Conservation (phyloP, 2,888 invertebrate species). For the Eupeodes luniger region DNA sequence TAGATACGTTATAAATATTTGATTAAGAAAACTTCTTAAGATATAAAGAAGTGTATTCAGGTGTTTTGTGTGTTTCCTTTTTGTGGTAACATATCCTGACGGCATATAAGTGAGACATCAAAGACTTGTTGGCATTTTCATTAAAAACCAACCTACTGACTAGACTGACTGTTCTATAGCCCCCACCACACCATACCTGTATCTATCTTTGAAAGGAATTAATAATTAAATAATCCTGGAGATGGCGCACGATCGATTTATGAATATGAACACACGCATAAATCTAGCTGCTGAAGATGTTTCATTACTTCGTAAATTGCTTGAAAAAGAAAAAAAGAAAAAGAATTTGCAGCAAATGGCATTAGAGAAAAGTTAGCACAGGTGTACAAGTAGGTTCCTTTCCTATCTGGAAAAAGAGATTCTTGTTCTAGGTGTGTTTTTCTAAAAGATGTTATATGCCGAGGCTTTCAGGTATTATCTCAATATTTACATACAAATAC, state of each 20-base stretch:
- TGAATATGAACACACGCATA: constrained; percentile 14
- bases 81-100: neutral
- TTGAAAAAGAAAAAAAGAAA: neutral
- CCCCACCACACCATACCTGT: too few relatives aligned
- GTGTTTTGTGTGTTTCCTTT: neutral
- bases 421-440: too few relatives aligned
- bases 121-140: constrained; percentile 41
- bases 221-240: constrained; percentile 55
- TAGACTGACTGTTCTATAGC: too few relatives aligned
- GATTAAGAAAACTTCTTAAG: constrained; percentile 9
- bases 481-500: too few relatives aligned
- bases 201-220: constrained; percentile 18
- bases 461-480: too few relatives aligned
- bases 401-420: too few relatives aligned
- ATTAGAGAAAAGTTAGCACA: neutral
- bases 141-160: neutral
- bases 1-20: constrained; percentile 27
- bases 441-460: neutral
- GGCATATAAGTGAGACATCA: constrained; percentile 56
- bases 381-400: neutral
- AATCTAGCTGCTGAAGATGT: constrained; percentile 35
- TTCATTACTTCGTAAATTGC: constrained; percentile 33
- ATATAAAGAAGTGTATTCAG: neutral
- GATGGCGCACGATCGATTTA: constrained; percentile 40
- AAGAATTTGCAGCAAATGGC: neutral